Conservation (phyloP, 2,797 vertebrate species). For the Acipenser oxyrinchus region DNA sequence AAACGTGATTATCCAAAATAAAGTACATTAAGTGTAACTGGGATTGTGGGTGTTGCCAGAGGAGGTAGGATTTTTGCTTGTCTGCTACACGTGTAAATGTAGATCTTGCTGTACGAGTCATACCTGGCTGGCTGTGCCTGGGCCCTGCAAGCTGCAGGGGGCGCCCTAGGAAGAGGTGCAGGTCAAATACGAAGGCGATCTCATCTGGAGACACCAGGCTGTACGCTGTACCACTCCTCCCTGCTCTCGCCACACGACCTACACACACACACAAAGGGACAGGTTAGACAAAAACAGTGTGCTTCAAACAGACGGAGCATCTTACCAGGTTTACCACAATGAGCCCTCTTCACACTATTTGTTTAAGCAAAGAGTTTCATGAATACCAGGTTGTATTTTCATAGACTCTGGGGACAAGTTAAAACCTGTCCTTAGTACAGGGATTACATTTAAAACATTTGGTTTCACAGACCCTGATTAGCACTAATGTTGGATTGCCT, state of each 20-base stretch:
- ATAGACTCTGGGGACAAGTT: too few species aligned
- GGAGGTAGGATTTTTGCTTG: conserved; percentile 18
- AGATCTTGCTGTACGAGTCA: conserved; percentile 1
- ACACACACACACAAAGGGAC: conserved; percentile 1
- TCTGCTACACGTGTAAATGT: conserved; percentile 22
- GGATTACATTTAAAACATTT: too few species aligned
- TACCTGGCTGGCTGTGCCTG: conserved; percentile 44
- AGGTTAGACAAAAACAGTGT: conserved; percentile 8
- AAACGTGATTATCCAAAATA: too few species aligned
- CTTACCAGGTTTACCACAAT: too few species aligned
- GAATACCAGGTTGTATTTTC: too few species aligned
- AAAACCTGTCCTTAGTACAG: too few species aligned
- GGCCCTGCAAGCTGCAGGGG: conserved; percentile 58
- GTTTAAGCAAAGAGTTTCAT: too few species aligned
- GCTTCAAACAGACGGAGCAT: background rate
- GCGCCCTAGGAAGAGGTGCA: conserved; percentile 86
- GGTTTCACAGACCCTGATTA: too few species aligned
- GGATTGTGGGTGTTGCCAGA: background rate
- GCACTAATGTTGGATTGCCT: too few species aligned
- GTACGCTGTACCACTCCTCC: conserved; percentile 77
- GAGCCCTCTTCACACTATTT: too few species aligned
- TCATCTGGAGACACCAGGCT: conserved; percentile 84
- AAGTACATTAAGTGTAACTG: background rate
- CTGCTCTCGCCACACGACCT: conserved; percentile 91
- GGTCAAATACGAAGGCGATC: conserved; percentile 78